Conservation (phyloP, 53 echinoderm and acorn worm genomes). For the Temnopleurus reevesii region DNA sequence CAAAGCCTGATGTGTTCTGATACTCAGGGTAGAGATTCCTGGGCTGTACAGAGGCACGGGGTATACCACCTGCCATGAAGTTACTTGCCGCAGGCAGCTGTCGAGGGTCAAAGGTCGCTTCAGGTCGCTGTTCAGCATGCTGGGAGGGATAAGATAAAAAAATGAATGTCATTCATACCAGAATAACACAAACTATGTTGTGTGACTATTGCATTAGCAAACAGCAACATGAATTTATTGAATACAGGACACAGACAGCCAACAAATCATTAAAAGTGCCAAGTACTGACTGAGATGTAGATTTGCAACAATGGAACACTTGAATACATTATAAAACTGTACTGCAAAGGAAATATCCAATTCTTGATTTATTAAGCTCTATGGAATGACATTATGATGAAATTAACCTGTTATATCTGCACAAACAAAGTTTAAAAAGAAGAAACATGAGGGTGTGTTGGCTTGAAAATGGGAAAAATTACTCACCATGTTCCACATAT, state of each 20-base stretch:
- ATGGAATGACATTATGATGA: too few species aligned
- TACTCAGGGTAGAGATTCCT: conserved; percentile 20
- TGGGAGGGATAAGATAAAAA: neutral
- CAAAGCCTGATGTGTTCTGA: neutral
- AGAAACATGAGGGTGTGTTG: too few species aligned
- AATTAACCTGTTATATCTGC: too few species aligned
- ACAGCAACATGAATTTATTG: too few species aligned
- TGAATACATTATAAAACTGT: neutral
- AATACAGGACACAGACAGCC: too few species aligned
- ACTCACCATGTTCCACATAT: conserved; percentile 61
- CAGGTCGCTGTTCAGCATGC: conserved; percentile 49
- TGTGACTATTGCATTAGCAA: too few species aligned
- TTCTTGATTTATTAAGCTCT: too few species aligned
- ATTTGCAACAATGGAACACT: neutral
- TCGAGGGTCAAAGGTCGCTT: conserved; percentile 30
- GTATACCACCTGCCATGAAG: conserved; percentile 56
- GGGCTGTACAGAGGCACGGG: conserved; percentile 26
- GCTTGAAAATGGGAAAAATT: neutral
- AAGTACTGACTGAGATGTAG: too few species aligned
- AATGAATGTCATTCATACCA: neutral
- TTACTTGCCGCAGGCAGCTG: conserved; percentile 20
- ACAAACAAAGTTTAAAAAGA: too few species aligned
- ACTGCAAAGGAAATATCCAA: too few species aligned
- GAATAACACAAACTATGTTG: too few species aligned
- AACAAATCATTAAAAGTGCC: too few species aligned